phyloP scores from a whole-genome alignment of 2,113 vertebrate species.

The Himantopus leucocephalus region DNA sequence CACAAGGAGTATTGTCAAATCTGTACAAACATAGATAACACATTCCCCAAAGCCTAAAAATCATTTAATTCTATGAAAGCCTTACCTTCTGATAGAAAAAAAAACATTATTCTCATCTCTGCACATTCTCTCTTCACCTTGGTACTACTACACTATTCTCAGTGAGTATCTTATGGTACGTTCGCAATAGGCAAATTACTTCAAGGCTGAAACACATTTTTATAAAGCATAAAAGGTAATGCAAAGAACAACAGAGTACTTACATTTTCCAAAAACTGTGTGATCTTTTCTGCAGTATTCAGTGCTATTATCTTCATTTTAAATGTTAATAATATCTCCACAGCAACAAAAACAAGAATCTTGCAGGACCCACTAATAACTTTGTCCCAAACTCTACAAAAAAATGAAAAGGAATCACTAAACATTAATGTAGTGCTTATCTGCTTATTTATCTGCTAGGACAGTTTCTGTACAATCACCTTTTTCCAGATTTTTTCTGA shows the following conservation, averaged over 20 bases:
- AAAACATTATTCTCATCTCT: background rate
- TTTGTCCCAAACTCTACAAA: constrained; percentile 94
- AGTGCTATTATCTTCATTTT: constrained; percentile 91
- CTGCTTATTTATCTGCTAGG: background rate
- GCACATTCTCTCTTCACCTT: background rate
- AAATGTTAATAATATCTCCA: constrained; percentile 94
- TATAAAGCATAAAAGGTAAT: background rate
- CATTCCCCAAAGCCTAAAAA: background rate
- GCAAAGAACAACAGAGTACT: constrained; percentile 60
- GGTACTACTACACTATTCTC: background rate
- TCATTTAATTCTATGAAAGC: background rate
- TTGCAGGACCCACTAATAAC: constrained; percentile 98
- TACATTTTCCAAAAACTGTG: constrained; percentile 89
- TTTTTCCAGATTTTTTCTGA: background rate
- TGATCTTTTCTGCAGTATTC: constrained; percentile 83
- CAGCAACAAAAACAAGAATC: constrained; percentile 92
- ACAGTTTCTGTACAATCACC: background rate
- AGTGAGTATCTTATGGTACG: background rate
- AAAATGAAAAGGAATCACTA: background rate
- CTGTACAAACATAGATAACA: background rate
- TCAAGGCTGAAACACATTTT: background rate
- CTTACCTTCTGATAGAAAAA: background rate
- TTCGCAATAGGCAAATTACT: background rate
- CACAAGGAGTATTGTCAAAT: background rate
- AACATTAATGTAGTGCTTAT: background rate